Base-by-base conservation (phyloP, 2,888 invertebrate species). In the Metopia argyrocephala region DNA sequence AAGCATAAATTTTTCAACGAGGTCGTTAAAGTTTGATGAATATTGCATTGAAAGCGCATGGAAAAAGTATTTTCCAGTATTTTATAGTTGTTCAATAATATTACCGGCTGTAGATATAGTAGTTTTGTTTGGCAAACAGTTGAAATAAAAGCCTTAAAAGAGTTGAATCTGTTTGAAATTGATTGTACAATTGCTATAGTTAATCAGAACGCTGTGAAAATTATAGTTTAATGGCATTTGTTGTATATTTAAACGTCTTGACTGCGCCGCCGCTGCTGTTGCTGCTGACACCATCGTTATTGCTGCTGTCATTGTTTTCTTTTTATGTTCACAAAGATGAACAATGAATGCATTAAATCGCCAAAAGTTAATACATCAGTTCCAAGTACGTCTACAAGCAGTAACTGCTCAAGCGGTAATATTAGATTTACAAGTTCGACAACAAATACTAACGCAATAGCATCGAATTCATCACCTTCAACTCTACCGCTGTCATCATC, bases 311-410 rank as follows among this genome's bases (percentile, higher is more conserved):
- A 31, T 56, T 52, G 65, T 70, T 56, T 68, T 71, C 31, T 65
- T 65, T 27, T 82, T 73, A 74, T 69, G 70, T 84, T 79, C 78
- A 78, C 54, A 83, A 87, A 87, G 85, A 87, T 85, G 85, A 87
- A 86, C 88, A 87, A 88, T 89, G 89, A 88, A 89, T 86, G 85
- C 85, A 84, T 86, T 87, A 86, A 76, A 78, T 79, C 70, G 50
- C 25, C 78, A 48, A 74, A 76, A 76, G 61, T 50, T 75, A 81
- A 20, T 66, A 69, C 78, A 27, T 61, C 73, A 74, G 46, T 70
- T 50, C 74, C 81, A 65, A 71, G 45, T 27, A 56, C 70, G 31
- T 61, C 76, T 25, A 38, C 61, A 57, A 76, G 57, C 31, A 73
- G 25, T 66, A 82, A 69, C 9, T 46, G 48, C 46, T 48, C 54